These are phyloP conservation scores for Aricia agestis DNA, from an alignment of 1,140 invertebrate species.

Conservation along the genomic window DNA sequence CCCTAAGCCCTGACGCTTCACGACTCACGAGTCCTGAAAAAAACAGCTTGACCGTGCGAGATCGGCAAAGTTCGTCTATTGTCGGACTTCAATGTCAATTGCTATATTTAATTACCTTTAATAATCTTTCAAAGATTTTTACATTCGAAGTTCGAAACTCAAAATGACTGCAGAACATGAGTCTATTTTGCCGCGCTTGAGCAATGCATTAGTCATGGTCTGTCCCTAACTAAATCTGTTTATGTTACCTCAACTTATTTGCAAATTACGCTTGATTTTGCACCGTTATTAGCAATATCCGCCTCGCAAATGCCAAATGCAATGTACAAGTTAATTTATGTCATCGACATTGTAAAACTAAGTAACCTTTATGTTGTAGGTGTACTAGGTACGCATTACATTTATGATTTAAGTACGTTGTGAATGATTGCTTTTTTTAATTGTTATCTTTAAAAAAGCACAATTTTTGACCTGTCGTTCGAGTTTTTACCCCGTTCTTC, in stretches of 20 bases:
- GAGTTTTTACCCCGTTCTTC: too few relatives aligned
- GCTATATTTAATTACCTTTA: too few relatives aligned
- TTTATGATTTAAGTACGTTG: not conserved
- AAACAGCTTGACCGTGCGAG: too few relatives aligned
- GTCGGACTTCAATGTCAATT: too few relatives aligned
- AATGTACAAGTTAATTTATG: slow-evolving; percentile 9
- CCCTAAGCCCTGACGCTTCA: too few relatives aligned
- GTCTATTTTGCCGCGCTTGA: not conserved
- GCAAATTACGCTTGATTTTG: slow-evolving; percentile 1
- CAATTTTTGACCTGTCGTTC: too few relatives aligned
- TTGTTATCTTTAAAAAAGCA: too few relatives aligned
- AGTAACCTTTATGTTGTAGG: not conserved
- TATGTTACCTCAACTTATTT: not conserved
- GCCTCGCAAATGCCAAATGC: not conserved
- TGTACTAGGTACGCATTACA: not conserved
- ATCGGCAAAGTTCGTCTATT: too few relatives aligned
- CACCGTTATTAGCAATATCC: slow-evolving; percentile 6
- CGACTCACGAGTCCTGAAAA: too few relatives aligned
- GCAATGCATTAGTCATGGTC: not conserved
- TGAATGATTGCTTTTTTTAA: too few relatives aligned
- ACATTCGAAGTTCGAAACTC: not conserved
- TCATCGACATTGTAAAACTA: not conserved
- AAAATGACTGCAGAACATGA: not conserved
- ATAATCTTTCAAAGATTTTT: too few relatives aligned
- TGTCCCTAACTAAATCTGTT: not conserved